Conservation (phyloP, 2,888 invertebrate genomes). For the Oscheius sp. region DNA sequence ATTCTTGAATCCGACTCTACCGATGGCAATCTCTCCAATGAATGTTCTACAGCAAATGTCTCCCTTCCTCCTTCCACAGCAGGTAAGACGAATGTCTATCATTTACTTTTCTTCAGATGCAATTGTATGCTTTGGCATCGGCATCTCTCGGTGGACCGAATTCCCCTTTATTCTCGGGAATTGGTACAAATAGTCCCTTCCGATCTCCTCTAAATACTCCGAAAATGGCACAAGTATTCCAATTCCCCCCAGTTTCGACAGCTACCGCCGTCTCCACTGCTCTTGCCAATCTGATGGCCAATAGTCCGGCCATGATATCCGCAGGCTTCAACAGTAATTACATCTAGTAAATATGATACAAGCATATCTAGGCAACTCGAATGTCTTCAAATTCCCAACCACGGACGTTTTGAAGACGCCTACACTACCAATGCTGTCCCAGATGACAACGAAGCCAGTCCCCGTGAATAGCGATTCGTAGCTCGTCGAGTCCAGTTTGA, state of each 20-base stretch:
- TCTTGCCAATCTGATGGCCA: slow-evolving; percentile 20
- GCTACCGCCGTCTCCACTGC: neutral
- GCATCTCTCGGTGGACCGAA: slow-evolving; percentile 36
- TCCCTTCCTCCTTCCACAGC: slow-evolving; percentile 28
- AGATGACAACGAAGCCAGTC: slow-evolving; percentile 4
- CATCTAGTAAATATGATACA: too few species aligned
- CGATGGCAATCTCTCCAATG: slow-evolving; percentile 21
- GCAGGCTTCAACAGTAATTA: slow-evolving; percentile 11
- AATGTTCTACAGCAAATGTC: slow-evolving; percentile 31
- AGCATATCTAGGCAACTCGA: neutral
- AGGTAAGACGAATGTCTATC: neutral
- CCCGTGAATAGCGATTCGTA: slow-evolving; percentile 22
- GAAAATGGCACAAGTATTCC: slow-evolving; percentile 22
- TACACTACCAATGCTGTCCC: slow-evolving; percentile 21
- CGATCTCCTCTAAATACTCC: slow-evolving; percentile 30
- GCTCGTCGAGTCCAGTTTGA: slow-evolving; percentile 4
- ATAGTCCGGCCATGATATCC: slow-evolving; percentile 9
- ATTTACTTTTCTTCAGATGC: slow-evolving; percentile 1
- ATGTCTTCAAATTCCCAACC: slow-evolving; percentile 22
- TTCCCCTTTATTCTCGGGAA: slow-evolving; percentile 20
- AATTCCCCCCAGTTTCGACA: slow-evolving; percentile 28
- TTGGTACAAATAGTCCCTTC: slow-evolving; percentile 1
- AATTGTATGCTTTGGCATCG: slow-evolving; percentile 27
- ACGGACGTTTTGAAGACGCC: slow-evolving; percentile 23
- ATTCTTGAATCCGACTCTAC: slow-evolving; percentile 28